These are phyloP conservation scores for Ataeniobius toweri DNA, from an alignment of 2,797 vertebrate species.

Conservation along the genomic window DNA sequence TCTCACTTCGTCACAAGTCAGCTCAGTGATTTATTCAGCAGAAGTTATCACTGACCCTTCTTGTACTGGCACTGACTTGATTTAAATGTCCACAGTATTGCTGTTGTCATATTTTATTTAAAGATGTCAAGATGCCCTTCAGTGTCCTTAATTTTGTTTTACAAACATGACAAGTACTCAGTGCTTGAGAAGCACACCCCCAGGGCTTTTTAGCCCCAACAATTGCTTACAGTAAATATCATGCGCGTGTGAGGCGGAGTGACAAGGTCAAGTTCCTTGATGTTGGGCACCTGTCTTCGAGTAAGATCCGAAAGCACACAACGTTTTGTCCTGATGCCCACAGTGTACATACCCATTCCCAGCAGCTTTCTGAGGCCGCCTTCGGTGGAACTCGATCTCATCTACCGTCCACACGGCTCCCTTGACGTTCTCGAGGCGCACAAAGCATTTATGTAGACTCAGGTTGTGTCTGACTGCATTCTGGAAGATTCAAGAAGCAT, in stretches of 20 bases:
- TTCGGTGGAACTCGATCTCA: conserved; percentile 98
- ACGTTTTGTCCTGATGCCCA: not conserved
- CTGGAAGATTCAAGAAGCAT: conserved; percentile 66
- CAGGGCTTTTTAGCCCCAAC: conserved; percentile 13
- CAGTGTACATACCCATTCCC: conserved; percentile 80
- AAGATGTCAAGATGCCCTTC: conserved; percentile 1
- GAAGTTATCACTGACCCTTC: not conserved
- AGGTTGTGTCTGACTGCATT: conserved; percentile 99
- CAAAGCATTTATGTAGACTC: conserved; percentile 99
- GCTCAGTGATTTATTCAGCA: not conserved
- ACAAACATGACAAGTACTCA: conserved; percentile 3
- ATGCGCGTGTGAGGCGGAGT: conserved; percentile 17
- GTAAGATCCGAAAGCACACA: conserved; percentile 7
- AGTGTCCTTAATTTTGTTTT: not conserved
- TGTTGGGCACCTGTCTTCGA: conserved; percentile 9
- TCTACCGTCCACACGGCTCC: conserved; percentile 99
- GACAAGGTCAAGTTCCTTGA: conserved; percentile 37
- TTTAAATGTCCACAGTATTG: not conserved
- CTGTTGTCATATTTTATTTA: conserved; percentile 7
- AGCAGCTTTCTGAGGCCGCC: conserved; percentile 97
- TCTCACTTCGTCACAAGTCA: not conserved
- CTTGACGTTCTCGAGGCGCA: conserved; percentile 98
- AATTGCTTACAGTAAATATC: conserved; percentile 51
- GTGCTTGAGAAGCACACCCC: conserved; percentile 6
- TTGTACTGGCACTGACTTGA: not conserved